Conservation (phyloP, 2,888 invertebrate species). For the Apamea anceps region DNA sequence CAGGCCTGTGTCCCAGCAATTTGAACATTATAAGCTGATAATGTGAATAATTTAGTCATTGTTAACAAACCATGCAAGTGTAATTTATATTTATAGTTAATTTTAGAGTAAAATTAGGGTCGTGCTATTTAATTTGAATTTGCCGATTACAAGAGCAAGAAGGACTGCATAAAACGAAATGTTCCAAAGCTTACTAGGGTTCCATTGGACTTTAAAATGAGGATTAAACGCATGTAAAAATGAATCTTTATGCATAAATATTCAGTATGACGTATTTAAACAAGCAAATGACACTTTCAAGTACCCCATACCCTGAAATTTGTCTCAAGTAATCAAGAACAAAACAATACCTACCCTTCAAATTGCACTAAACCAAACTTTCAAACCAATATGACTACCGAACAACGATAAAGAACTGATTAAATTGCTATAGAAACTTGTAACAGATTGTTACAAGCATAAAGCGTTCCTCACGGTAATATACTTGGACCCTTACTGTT, state of each 20-base stretch:
- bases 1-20: background rate
- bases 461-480: slow-evolving; percentile 61
- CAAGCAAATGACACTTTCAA: slow-evolving; percentile 20
- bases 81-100: background rate
- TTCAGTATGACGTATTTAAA: background rate
- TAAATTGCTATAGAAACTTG: slow-evolving; percentile 61
- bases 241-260: background rate
- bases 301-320: background rate
- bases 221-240: background rate
- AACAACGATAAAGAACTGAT: slow-evolving; percentile 58
- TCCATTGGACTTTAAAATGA: slow-evolving; percentile 9
- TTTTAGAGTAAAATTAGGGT: background rate
- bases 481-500: slow-evolving; percentile 55
- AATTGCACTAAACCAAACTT: slow-evolving; percentile 29
- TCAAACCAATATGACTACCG: slow-evolving; percentile 39
- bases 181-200: background rate
- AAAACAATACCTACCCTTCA: slow-evolving; percentile 3
- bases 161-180: background rate
- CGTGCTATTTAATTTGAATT: background rate
- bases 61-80: background rate
- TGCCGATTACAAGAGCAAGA: background rate
- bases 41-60: background rate
- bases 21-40: background rate
- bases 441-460: slow-evolving; percentile 43
- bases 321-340: slow-evolving; percentile 3